Evolutionary conservation across 2,888 invertebrate species (phyloP).

Genomic region (Heliconius ethilla): DNA sequence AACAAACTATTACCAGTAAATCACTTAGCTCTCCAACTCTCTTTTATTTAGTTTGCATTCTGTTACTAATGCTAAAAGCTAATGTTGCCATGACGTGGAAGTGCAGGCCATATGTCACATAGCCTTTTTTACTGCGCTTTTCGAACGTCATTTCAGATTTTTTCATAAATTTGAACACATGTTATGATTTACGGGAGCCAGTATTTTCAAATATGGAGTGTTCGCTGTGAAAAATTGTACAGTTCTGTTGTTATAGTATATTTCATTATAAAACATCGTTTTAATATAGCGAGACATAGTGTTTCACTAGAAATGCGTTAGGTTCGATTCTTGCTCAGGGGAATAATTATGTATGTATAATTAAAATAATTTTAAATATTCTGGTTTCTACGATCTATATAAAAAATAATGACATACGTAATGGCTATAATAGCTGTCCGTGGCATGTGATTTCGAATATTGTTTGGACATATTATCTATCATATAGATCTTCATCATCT

Average conservation of each 20-base stretch:
- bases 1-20: slow-evolving; percentile 21
- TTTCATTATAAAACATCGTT: slow-evolving; percentile 1
- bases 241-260: neutral
- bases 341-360: too few species aligned
- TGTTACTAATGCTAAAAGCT: slow-evolving; percentile 42
- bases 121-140: slow-evolving; percentile 33
- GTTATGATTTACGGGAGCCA: slow-evolving; percentile 35
- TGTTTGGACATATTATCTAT: too few species aligned
- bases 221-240: slow-evolving; percentile 10
- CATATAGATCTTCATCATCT: too few species aligned
- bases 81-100: slow-evolving; percentile 41
- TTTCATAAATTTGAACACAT: slow-evolving; percentile 30
- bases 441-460: too few species aligned
- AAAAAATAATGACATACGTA: too few species aligned
- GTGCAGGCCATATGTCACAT: slow-evolving; percentile 41
- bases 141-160: slow-evolving; percentile 38
- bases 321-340: neutral
- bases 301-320: neutral
- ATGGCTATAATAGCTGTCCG: too few species aligned
- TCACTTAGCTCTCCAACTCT: slow-evolving; percentile 20
- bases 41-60: slow-evolving; percentile 34
- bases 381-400: too few species aligned
- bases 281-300: neutral
- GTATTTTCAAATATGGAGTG: slow-evolving; percentile 9
- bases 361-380: too few species aligned